Base-by-base conservation (phyloP, 2,888 invertebrate genomes). In the Latrodectus hesperus region DNA sequence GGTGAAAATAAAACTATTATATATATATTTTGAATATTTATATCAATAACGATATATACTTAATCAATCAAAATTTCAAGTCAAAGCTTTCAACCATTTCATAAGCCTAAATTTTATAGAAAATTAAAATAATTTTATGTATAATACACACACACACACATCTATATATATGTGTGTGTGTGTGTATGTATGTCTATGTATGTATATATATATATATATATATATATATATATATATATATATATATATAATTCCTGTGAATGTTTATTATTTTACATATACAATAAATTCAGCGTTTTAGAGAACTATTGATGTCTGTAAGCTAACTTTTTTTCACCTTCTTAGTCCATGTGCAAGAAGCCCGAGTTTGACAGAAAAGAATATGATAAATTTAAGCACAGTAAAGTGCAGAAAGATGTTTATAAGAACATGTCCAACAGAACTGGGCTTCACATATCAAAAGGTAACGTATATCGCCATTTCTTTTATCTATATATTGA, bases 311-410 rank as follows among this genome's bases (percentile, higher is more conserved):
- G 16, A 16, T 64, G 5, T 16, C 9, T 14, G 12, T 49, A 64
- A 75, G 4, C 11, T 75, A 26, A 16, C 55, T 38, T 17, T 68
- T 16, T 72, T 51, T 55, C 26, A 38, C 52, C 1, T 60, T 64
- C 75, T 0, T 53, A 85, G 85, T 51, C 68, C 74, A 78, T 64
- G 26, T 88, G 88, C 22, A 79, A 78, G 5, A 77, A 84, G 17
- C 12, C 67, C 16, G 51, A 51, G 3, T 80, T 68, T 68, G 77
- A 88, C 70, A 26, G 71, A 84, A 88, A 81, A 72, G 91, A 91
- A 89, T 90, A 90, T 84, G 85, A 89, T 16, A 89, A 89, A 68
- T 92, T 92, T 89, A 90, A 91, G 76, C 83, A 89, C 26, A 91
- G 91, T 38, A 87, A 90, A 14, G 89, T 91, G 55, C 90, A 92